Evolutionary conservation across 2,888 invertebrate species (phyloP).

Genomic region (Temnothorax rugatulus): DNA sequence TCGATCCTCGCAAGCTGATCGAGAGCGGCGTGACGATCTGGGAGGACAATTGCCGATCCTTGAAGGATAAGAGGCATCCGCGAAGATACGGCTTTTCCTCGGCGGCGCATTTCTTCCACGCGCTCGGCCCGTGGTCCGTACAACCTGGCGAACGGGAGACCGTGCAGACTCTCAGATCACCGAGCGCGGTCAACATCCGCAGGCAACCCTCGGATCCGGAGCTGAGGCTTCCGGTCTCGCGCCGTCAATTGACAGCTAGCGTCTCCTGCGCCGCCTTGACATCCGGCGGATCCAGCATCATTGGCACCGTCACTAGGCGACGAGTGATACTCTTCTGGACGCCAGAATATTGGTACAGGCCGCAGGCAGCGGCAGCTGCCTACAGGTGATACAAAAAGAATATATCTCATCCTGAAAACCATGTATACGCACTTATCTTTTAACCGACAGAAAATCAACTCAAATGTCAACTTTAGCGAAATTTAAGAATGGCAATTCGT

Average conservation of each 20-base stretch:
- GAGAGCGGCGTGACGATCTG: conserved; percentile 79
- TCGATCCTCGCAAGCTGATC: conserved; percentile 70
- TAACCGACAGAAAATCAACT: background rate
- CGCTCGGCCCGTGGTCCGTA: conserved; percentile 87
- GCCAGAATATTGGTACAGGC: conserved; percentile 88
- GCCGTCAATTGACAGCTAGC: conserved; percentile 86
- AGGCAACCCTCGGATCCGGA: conserved; percentile 84
- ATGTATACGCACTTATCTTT: background rate
- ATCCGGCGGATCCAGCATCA: conserved; percentile 62
- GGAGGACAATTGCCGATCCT: conserved; percentile 68
- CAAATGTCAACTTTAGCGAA: background rate
- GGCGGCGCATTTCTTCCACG: conserved; percentile 86
- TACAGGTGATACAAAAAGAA: conserved; percentile 79
- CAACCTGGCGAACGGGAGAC: conserved; percentile 86
- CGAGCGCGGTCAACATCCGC: conserved; percentile 85
- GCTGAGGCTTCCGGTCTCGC: conserved; percentile 85
- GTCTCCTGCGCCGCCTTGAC: conserved; percentile 86
- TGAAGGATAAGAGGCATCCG: conserved; percentile 78
- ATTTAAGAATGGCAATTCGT: background rate
- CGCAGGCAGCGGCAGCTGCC: conserved; percentile 85
- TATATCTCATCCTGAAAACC: background rate
- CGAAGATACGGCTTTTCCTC: conserved; percentile 86
- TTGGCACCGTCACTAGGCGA: conserved; percentile 71
- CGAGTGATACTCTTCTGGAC: conserved; percentile 88
- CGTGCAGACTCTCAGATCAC: conserved; percentile 85